phyloP scores from a whole-genome alignment of 2,888 invertebrate species.

The Tridacna crocea region DNA sequence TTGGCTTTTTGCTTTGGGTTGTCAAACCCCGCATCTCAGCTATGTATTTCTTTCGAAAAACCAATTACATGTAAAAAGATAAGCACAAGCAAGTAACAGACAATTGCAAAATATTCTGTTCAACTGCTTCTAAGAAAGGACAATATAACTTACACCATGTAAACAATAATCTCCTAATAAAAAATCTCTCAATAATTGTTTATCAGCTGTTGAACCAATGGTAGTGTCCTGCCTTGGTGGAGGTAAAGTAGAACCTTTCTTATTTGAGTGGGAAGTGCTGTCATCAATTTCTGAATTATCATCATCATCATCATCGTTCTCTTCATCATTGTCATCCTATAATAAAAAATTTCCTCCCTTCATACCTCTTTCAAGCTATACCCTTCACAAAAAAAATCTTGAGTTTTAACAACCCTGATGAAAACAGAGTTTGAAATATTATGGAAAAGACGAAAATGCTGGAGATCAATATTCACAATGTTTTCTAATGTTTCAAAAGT shows the following conservation, averaged over 20 bases:
- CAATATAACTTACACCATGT: conserved; percentile 88
- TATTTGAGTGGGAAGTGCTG: neutral
- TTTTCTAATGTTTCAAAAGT: no score
- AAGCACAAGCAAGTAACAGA: neutral
- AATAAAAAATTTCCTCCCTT: neutral
- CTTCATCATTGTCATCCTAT: conserved; percentile 3
- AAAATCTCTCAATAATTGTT: conserved; percentile 90
- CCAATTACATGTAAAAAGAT: neutral
- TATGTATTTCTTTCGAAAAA: no score
- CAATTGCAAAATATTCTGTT: neutral
- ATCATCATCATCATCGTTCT: neutral
- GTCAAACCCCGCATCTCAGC: no score
- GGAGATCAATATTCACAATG: no score
- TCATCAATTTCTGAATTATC: neutral
- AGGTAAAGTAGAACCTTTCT: neutral
- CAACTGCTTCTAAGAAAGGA: neutral
- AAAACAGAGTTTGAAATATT: no score
- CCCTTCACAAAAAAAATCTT: no score
- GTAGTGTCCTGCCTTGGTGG: conserved; percentile 8
- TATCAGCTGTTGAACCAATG: conserved; percentile 73
- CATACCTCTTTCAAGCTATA: no score
- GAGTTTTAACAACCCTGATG: no score
- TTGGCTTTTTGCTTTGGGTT: no score
- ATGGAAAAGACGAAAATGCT: no score
- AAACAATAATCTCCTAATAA: conserved; percentile 93